Evolutionary conservation across 2,797 vertebrate species (phyloP).

Genomic region (Bradypus variegatus): DNA sequence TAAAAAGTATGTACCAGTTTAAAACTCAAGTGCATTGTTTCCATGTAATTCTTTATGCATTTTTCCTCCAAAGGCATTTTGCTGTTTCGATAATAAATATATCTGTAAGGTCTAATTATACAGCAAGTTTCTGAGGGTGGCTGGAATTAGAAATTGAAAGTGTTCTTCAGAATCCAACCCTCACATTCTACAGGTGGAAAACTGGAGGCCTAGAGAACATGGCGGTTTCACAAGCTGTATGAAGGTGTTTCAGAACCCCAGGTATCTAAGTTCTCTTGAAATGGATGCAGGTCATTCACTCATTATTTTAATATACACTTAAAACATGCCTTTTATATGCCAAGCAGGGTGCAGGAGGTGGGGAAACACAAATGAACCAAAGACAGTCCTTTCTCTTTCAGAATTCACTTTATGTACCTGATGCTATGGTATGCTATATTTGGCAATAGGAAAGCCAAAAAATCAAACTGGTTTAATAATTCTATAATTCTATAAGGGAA

Average conservation of each 20-base stretch:
- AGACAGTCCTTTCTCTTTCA: no score
- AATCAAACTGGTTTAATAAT: no score
- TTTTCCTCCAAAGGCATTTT: neutral
- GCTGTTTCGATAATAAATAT: neutral
- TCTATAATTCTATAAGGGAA: no score
- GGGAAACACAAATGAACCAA: neutral
- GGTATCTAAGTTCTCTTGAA: neutral
- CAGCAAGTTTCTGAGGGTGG: neutral
- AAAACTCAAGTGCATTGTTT: neutral
- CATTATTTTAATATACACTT: no score
- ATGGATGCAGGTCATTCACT: no score
- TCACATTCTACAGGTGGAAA: no score
- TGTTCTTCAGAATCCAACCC: neutral
- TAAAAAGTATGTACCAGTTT: neutral
- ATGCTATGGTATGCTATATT: neutral
- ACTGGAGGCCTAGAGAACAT: fast-evolving
- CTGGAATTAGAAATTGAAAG: neutral
- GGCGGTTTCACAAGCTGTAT: fast-evolving
- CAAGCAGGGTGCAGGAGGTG: fast-evolving
- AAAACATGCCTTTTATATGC: fast-evolving
- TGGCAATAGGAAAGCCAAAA: neutral
- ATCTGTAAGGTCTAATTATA: neutral
- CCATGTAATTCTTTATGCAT: neutral
- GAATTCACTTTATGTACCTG: neutral
- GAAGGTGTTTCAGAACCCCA: neutral